Evolutionary conservation across 2,113 vertebrate genomes (phyloP).

Genomic region (Leptodactylus fuscus): DNA sequence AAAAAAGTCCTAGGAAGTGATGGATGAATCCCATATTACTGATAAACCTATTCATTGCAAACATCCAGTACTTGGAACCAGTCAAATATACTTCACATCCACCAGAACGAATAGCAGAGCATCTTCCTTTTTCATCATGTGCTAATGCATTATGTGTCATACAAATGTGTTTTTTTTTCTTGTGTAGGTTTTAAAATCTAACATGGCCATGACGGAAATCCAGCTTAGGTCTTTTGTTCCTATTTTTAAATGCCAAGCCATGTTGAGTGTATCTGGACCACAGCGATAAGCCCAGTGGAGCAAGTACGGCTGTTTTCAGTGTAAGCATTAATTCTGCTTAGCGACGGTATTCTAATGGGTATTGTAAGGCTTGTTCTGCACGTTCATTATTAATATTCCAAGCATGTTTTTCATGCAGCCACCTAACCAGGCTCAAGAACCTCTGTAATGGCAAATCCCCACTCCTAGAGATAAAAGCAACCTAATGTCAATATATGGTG

Average conservation of each 20-base stretch:
- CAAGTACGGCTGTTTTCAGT: slow-evolving; percentile 8
- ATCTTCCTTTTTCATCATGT: neutral
- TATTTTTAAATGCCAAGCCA: neutral
- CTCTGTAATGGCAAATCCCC: slow-evolving; percentile 19
- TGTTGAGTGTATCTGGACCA: slow-evolving; percentile 3
- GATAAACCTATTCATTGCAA: too few species aligned
- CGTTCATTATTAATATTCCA: slow-evolving; percentile 50
- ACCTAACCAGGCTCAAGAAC: slow-evolving; percentile 19
- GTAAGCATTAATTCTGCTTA: slow-evolving; percentile 47
- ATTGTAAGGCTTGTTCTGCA: slow-evolving; percentile 27
- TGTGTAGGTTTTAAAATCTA: neutral
- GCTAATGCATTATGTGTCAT: too few species aligned
- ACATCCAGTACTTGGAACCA: too few species aligned
- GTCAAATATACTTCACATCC: too few species aligned
- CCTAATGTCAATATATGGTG: neutral
- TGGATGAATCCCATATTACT: too few species aligned
- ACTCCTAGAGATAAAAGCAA: neutral
- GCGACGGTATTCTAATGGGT: slow-evolving; percentile 26
- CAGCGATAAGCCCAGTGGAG: slow-evolving; percentile 18
- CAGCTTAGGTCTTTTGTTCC: neutral
- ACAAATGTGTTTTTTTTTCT: too few species aligned
- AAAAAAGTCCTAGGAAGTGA: too few species aligned
- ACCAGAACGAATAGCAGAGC: neutral
- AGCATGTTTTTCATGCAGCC: slow-evolving; percentile 2
- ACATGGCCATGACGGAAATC: neutral